Evolutionary conservation across 1,140 invertebrate genomes (phyloP), one percentile per base, ranked within the genome.

Genomic region (Pachyrhynchus sulphureomaculatus): DNA sequence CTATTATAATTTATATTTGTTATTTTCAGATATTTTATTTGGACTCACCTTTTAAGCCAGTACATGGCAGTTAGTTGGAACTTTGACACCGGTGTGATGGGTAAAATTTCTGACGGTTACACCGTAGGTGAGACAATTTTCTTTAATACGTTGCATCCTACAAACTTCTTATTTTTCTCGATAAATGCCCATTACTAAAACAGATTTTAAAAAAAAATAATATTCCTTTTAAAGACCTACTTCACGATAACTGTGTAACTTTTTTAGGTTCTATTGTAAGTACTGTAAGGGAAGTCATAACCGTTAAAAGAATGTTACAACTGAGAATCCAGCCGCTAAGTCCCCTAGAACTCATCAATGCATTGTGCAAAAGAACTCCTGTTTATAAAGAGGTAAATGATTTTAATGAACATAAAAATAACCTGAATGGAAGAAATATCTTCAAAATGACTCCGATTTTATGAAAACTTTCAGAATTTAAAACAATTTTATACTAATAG

Each of bases 81-180:
- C 66, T 76, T 83, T 56, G 83, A 88, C 71, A 84, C 79, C n/a
- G 86, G 85, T 13, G 82, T 84, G 24, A 83, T 93, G 68, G 84
- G 87, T 0, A 92, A 92, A 76, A 84, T 96, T 52, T 94, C 90
- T 1, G 93, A 96, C 77, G 93, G 91, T 10, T 97, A 91, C 74
- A 94, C 93, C 6, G 83, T 93, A 26, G 93, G 92, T 65, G 80
- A 51, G 58, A 34, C 3, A n/a, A 4, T 15, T 5, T 1, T 4
- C n/a, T n/a, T n/a, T n/a, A n/a, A n/a, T n/a, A n/a, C n/a, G n/a
- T n/a, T n/a, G n/a, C n/a, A n/a, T n/a, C n/a, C n/a, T n/a, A n/a
- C n/a, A n/a, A n/a, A n/a, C n/a, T n/a, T n/a, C n/a, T n/a, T n/a
- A n/a, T n/a, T n/a, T n/a, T n/a, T n/a, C n/a, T n/a, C n/a, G n/a